Evolutionary conservation across 2,797 vertebrate species (phyloP).

Genomic region (Pogoniulus pusillus): DNA sequence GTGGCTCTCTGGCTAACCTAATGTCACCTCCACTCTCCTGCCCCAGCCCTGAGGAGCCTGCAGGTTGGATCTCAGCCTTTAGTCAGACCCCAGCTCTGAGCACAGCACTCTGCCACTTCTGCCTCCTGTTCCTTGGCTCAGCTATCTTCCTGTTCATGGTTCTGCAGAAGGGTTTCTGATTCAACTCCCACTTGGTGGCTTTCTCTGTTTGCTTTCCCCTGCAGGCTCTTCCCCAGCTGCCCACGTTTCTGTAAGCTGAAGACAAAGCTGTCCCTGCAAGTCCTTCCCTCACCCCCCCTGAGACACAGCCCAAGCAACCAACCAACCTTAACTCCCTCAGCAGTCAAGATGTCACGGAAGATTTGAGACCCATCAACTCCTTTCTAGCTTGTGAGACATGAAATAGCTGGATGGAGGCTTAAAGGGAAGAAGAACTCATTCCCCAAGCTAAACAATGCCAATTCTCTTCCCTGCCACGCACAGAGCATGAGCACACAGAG

Average conservation of each 20-base stretch:
- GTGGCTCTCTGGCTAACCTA: rapidly evolving
- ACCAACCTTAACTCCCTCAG: neutral
- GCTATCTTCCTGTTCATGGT: neutral
- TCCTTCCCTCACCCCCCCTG: neutral
- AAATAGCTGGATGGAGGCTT: neutral
- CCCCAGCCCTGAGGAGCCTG: neutral
- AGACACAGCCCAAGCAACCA: neutral
- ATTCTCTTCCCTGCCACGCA: neutral
- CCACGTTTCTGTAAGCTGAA: neutral
- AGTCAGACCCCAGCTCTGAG: rapidly evolving
- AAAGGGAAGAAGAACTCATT: neutral
- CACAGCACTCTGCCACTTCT: rapidly evolving
- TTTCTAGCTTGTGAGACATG: neutral
- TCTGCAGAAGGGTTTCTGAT: neutral
- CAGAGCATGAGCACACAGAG: neutral
- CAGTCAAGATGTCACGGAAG: neutral
- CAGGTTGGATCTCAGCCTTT: neutral
- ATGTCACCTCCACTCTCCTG: neutral
- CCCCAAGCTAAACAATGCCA: neutral
- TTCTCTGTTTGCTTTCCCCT: neutral
- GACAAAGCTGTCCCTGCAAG: neutral
- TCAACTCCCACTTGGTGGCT: neutral
- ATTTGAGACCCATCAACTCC: neutral
- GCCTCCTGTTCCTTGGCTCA: rapidly evolving
- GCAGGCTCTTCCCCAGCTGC: neutral